Base-by-base conservation (phyloP, 2,113 vertebrate genomes). In the Ammodytes dubius region DNA sequence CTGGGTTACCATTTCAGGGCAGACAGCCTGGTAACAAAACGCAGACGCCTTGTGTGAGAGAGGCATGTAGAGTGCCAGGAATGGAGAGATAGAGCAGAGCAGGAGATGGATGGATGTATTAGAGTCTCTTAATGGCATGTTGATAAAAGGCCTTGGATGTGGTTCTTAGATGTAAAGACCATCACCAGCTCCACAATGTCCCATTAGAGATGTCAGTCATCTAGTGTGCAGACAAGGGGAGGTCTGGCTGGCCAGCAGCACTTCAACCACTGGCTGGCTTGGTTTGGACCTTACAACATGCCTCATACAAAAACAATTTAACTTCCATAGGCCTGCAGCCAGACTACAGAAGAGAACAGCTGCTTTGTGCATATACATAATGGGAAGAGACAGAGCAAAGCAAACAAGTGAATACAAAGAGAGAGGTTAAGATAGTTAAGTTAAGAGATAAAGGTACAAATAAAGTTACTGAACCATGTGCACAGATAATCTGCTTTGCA, bases 1-100 rank as follows among this genome's bases (percentile, higher is more conserved):
- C 91, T 95, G 92, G 91, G 93, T 94, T 95, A 93, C 83, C 88
- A 81, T 93, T 91, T 93, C 89, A 88, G 90, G 90, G 87, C 88
- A 93, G 93, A 92, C 91, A 83, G 88, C 84, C 84, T 58, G 77
- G 86, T 95, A 94, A 92, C 91, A 94, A 91, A 95, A 93, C 87
- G 52, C 92, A 91, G 90, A 91, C 73, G 67, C 85, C 83, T 40
- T n/a, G 88, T n/a, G 88, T 70, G 77, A 91, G 81, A 83, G 65
- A 82, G 83, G 79, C 84, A 87, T 84, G 82, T 79, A 54, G 77
- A 93, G 88, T 90, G 90, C 75, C 82, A 39, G 86, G 90, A 93
- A 91, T 88, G 85, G 83, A 93, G 83, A 93, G 89, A 91, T 81
- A 89, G 77, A 88, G 79, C 4, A 9, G 72, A 53, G 87, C 78